These are phyloP conservation scores for Athene cunicularia DNA, from an alignment of 2,113 vertebrate genomes.

Conservation along the genomic window DNA sequence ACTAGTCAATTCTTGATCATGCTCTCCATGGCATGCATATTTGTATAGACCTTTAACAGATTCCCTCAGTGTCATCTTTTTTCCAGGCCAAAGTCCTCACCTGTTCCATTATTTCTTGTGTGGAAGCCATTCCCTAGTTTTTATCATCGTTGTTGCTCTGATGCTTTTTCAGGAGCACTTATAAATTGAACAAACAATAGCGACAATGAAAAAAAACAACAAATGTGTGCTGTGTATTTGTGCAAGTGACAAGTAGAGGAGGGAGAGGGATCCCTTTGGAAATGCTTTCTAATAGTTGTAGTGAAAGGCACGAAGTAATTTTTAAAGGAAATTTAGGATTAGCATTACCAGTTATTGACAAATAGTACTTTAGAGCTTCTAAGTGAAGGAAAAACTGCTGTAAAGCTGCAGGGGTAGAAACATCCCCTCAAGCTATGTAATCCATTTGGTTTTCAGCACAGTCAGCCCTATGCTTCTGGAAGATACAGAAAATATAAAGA, in stretches of 20 bases:
- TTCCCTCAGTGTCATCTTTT: background rate
- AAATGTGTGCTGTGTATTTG: background rate
- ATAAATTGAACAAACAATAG: background rate
- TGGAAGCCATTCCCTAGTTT: background rate
- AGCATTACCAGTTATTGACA: slow-evolving; percentile 8
- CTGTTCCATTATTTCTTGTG: background rate
- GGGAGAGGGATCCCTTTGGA: background rate
- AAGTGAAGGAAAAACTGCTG: background rate
- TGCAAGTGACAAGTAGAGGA: background rate
- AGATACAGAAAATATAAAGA: background rate
- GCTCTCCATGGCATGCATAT: background rate
- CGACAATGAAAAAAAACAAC: fast-evolving
- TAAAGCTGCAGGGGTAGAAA: background rate
- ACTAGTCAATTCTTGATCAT: background rate
- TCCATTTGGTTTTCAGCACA: background rate
- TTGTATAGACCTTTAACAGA: background rate
- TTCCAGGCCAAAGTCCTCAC: background rate
- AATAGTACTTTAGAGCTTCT: background rate
- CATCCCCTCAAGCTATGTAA: background rate
- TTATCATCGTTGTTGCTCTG: background rate
- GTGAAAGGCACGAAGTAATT: background rate
- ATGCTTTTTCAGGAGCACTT: background rate
- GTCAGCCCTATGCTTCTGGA: background rate
- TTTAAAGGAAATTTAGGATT: background rate
- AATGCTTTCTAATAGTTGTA: background rate